Conservation (phyloP, 1,140 invertebrate species). For the Aradophagus sp. region DNA sequence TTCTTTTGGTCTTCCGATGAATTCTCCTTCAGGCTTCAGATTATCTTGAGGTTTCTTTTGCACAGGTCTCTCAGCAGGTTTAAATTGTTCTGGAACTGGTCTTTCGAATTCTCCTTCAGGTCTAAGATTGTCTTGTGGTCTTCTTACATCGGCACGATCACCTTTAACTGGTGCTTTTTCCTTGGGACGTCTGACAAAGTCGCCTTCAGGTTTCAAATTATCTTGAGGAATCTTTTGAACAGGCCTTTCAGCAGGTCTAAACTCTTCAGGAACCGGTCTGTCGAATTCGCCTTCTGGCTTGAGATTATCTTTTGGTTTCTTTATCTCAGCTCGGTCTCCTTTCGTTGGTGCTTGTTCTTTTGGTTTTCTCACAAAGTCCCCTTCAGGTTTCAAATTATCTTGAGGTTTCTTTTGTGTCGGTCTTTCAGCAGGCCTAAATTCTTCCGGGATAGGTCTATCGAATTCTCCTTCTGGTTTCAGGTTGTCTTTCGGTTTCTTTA, state of each 20-base stretch:
- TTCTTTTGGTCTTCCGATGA: constrained; percentile 69
- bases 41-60: constrained; percentile 21
- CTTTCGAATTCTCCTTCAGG: constrained; percentile 77
- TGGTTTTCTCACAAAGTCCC: constrained; percentile 66
- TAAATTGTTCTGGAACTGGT: constrained; percentile 59
- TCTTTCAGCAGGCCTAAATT: constrained; percentile 15
- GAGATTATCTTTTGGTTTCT: constrained; percentile 72
- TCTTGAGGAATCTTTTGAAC: constrained; percentile 17
- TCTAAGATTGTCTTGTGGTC: constrained; percentile 73
- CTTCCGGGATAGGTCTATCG: constrained; percentile 67
- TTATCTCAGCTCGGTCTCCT: constrained; percentile 59
- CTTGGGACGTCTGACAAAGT: constrained; percentile 69
- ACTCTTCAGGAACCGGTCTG: constrained; percentile 62
- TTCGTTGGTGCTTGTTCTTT: constrained; percentile 67
- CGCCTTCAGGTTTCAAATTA: constrained; percentile 19
- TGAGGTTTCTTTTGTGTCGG: constrained; percentile 12
- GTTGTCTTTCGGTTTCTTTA: constrained; percentile 68
- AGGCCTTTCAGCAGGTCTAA: constrained; percentile 15
- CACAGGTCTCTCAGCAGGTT: constrained; percentile 14
- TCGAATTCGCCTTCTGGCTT: constrained; percentile 78
- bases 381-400: constrained; percentile 22
- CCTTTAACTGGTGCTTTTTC: constrained; percentile 66
- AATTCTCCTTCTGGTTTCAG: constrained; percentile 78
- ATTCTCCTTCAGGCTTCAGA: constrained; percentile 45
- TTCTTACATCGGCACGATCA: constrained; percentile 61